A percentile compares a stretch with the other conserved stretches of the same genome.
Conservation (phyloP, 92 coral and sea anemone genomes). For the Phenganax stokvisi region DNA sequence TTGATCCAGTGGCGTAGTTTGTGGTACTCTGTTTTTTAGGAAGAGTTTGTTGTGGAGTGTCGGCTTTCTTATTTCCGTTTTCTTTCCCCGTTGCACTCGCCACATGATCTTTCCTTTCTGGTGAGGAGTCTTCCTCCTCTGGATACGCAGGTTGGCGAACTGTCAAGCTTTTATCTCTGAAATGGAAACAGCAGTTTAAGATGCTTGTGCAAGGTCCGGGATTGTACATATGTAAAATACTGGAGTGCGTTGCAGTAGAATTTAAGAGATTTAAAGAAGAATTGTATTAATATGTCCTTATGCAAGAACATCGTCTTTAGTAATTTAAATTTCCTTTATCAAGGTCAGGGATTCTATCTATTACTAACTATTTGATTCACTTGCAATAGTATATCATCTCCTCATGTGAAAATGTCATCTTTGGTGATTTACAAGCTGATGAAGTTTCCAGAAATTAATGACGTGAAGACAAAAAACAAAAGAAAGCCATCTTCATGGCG, state of each 20-base stretch:
- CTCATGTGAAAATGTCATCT: too few species aligned
- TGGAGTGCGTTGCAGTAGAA: not conserved
- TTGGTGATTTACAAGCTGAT: too few species aligned
- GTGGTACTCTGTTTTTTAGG: constrained; percentile 21
- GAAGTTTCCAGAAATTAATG: too few species aligned
- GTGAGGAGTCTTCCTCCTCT: constrained; percentile 43
- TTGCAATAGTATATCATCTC: too few species aligned
- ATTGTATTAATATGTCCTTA: too few species aligned
- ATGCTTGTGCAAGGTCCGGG: not conserved
- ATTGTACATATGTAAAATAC: not conserved
- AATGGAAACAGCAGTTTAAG: constrained; percentile 2
- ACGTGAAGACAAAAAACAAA: not conserved
- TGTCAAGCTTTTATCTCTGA: constrained; percentile 43
- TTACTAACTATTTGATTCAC: too few species aligned
- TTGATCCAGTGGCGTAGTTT: constrained; percentile 47
- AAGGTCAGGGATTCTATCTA: too few species aligned
- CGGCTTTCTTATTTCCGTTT: constrained; percentile 12
- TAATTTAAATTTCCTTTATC: too few species aligned
- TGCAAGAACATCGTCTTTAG: too few species aligned
- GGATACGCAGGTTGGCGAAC: constrained; percentile 29
- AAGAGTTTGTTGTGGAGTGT: not conserved
- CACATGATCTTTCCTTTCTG: constrained; percentile 24
- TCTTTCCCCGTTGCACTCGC: constrained; percentile 17
- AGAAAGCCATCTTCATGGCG: not conserved
- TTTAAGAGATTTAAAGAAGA: not conserved